Evolutionary conservation across 92 coral and sea anemone species (phyloP).

Genomic region (Phenganax stokvisi): DNA sequence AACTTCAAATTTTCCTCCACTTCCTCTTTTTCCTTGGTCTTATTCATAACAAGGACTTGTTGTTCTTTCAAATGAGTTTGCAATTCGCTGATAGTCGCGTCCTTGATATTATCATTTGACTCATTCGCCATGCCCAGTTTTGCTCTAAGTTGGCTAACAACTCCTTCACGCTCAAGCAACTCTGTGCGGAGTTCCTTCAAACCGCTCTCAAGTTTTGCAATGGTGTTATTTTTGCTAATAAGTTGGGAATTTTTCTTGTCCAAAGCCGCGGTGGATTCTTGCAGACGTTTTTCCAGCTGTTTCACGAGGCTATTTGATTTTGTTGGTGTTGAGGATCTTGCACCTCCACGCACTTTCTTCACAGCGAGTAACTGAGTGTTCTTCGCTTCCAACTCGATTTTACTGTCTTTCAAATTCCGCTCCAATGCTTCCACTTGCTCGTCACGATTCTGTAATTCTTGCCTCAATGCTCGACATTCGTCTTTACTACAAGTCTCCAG

Average conservation of each 20-base stretch:
- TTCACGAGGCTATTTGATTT: slow-evolving; percentile 23
- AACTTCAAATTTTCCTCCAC: slow-evolving; percentile 25
- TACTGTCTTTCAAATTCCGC: slow-evolving; percentile 15
- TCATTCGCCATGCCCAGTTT: slow-evolving; percentile 26
- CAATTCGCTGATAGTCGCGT: slow-evolving; percentile 47
- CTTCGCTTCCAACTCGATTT: slow-evolving; percentile 26
- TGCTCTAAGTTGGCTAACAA: slow-evolving; percentile 29
- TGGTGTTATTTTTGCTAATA: slow-evolving; percentile 66
- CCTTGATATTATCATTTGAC: slow-evolving; percentile 48
- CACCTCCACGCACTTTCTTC: slow-evolving; percentile 30
- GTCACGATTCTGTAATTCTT: background rate
- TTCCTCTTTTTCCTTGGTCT: slow-evolving; percentile 44
- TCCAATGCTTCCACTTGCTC: background rate
- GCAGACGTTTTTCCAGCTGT: slow-evolving; percentile 64
- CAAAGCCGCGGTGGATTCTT: slow-evolving; percentile 75
- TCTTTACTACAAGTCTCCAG: background rate
- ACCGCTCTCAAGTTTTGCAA: slow-evolving; percentile 65
- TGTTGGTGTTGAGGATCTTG: slow-evolving; percentile 19
- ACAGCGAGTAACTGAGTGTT: slow-evolving; percentile 20
- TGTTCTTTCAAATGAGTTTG: slow-evolving; percentile 38
- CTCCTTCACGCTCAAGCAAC: slow-evolving; percentile 48
- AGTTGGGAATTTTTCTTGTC: slow-evolving; percentile 91
- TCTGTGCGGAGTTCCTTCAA: slow-evolving; percentile 52
- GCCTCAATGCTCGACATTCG: background rate
- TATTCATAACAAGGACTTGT: slow-evolving; percentile 33